Percentiles rank a stretch among this genome's conserved stretches.
Conservation (phyloP, 2,113 vertebrate genomes). For the Hucho hucho region DNA sequence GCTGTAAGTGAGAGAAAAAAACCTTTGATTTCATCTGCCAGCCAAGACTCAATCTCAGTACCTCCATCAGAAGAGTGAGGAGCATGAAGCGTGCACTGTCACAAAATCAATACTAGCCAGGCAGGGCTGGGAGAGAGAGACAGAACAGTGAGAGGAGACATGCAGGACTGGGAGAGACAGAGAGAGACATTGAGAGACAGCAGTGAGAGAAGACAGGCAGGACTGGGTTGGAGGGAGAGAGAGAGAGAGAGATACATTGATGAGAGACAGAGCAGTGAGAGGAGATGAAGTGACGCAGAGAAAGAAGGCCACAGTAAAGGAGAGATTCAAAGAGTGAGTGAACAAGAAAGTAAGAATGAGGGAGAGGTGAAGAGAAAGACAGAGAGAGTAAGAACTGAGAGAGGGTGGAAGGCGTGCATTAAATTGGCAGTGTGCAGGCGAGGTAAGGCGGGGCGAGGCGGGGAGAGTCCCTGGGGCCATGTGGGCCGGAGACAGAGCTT, state of each 20-base stretch:
- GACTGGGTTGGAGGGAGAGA: slow-evolving; percentile 52
- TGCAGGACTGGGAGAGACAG: slow-evolving; percentile 41
- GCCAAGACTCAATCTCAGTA: slow-evolving; percentile 62
- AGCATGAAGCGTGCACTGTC: slow-evolving; percentile 53
- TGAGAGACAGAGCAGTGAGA: neutral
- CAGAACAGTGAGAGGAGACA: slow-evolving; percentile 13
- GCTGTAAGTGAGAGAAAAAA: slow-evolving; percentile 36
- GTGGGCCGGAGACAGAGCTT: slow-evolving; percentile 43
- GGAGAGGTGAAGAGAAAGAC: neutral
- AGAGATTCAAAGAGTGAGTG: neutral
- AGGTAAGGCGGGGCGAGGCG: neutral
- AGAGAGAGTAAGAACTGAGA: slow-evolving; percentile 14
- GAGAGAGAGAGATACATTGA: slow-evolving; percentile 6
- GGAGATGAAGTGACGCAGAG: slow-evolving; percentile 8
- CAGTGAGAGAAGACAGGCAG: slow-evolving; percentile 38
- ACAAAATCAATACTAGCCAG: slow-evolving; percentile 65
- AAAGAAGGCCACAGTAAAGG: slow-evolving; percentile 19
- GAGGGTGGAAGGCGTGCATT: too few relatives aligned
- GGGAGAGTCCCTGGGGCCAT: neutral
- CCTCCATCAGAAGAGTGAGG: slow-evolving; percentile 62
- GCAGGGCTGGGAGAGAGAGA: slow-evolving; percentile 39
- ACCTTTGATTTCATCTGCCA: slow-evolving; percentile 71
- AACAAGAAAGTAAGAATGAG: slow-evolving; percentile 27
- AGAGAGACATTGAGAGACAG: neutral
- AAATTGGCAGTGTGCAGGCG: too few relatives aligned